phyloP scores from a whole-genome alignment of 2,113 vertebrate species.

The Sceloporus tristichus region DNA sequence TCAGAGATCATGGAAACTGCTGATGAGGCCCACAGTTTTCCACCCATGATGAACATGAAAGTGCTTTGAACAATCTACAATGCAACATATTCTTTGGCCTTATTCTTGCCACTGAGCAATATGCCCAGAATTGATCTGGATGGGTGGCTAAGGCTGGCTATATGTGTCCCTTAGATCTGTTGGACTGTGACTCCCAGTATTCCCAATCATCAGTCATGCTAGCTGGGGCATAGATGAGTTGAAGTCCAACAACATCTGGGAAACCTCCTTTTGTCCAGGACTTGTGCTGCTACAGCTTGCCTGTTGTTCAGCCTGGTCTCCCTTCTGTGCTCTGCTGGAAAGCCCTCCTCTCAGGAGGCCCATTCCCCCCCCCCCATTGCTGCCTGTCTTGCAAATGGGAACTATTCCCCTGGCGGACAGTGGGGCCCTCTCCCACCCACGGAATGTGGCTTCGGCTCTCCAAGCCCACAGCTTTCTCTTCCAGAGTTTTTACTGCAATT shows the following conservation, averaged over 20 bases:
- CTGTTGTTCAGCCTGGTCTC: not conserved
- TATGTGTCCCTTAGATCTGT: not conserved
- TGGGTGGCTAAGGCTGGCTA: too few relatives aligned
- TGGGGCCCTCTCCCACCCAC: not conserved
- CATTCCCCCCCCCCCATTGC: accelerated
- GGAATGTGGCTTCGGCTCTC: conserved; percentile 30
- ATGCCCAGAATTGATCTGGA: too few relatives aligned
- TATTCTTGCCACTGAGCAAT: not conserved
- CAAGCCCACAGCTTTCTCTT: conserved; percentile 25
- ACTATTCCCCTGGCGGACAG: not conserved
- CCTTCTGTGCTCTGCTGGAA: not conserved
- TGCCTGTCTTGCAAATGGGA: not conserved
- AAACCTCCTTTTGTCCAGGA: not conserved
- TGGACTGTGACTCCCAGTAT: not conserved
- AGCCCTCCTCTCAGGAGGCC: not conserved
- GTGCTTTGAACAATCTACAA: not conserved
- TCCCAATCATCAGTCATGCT: not conserved
- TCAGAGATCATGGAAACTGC: not conserved
- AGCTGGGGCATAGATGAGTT: too few relatives aligned
- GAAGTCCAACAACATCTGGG: too few relatives aligned
- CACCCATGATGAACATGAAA: not conserved
- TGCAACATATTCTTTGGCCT: too few relatives aligned
- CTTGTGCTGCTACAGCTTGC: not conserved
- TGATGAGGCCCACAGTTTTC: not conserved
- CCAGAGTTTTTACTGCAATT: conserved; percentile 42